A percentile compares a stretch with the other conserved stretches of the same genome.
These are phyloP conservation scores for Tachysurus vachellii DNA, from an alignment of 2,113 vertebrate species.

Conservation along the genomic window DNA sequence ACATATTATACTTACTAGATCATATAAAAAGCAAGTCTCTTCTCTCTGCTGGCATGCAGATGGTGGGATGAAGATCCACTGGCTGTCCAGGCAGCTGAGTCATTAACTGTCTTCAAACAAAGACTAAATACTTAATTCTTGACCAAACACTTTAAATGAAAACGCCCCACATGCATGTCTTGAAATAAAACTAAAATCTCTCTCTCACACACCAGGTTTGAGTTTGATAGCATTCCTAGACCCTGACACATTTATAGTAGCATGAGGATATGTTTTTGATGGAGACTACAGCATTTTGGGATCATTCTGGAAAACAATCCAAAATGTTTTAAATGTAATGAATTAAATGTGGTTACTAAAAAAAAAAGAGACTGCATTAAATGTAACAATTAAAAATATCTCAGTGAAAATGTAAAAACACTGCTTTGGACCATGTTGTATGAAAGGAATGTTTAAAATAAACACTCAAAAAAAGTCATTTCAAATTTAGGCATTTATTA, in stretches of 20 bases:
- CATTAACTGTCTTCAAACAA: not conserved
- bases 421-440: not conserved
- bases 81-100: not conserved
- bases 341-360: no score
- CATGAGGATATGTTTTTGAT: not conserved
- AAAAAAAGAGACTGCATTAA: not conserved
- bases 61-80: not conserved
- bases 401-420: not conserved
- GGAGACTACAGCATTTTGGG: not conserved
- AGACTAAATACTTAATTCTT: not conserved
- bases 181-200: not conserved
- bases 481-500: constrained; percentile 18
- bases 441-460: not conserved
- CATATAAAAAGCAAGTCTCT: not conserved
- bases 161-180: not conserved
- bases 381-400: not conserved
- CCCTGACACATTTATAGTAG: not conserved
- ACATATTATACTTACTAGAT: not conserved
- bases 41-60: not conserved
- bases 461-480: not conserved
- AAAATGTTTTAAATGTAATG: not conserved
- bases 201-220: not conserved
- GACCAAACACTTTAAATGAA: not conserved
- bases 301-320: not conserved
- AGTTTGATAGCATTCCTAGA: not conserved